Conservation (phyloP, 2,113 vertebrate genomes). For the Clarias gariepinus region DNA sequence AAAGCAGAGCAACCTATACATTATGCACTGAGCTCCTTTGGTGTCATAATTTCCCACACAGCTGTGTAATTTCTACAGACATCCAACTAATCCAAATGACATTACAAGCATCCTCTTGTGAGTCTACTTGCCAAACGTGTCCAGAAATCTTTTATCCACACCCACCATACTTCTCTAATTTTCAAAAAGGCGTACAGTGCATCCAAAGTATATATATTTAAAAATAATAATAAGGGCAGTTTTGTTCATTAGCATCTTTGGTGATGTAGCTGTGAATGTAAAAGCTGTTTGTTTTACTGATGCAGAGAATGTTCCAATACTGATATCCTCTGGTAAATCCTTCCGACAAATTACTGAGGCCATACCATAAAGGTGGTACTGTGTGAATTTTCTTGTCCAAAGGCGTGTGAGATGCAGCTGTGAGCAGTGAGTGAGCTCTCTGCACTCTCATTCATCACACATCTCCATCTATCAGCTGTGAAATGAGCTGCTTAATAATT, state of each 20-base stretch:
- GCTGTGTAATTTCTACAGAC: background rate
- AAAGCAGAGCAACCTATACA: background rate
- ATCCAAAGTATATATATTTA: background rate
- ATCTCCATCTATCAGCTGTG: conserved; percentile 41
- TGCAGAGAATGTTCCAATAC: background rate
- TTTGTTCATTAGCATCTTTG: background rate
- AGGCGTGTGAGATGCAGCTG: background rate
- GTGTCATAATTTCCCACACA: background rate
- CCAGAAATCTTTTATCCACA: background rate
- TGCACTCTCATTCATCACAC: conserved; percentile 46
- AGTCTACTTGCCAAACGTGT: background rate
- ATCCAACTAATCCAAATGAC: background rate
- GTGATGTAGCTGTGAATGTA: background rate
- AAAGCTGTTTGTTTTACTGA: too few species aligned
- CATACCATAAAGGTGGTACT: background rate
- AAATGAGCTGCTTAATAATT: conserved; percentile 58
- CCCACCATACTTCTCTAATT: background rate
- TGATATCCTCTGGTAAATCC: background rate
- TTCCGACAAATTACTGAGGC: background rate
- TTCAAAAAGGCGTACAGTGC: background rate
- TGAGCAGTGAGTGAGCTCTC: background rate
- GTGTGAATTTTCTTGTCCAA: background rate
- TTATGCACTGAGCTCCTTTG: background rate
- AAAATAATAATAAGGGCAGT: background rate
- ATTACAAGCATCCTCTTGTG: background rate